Percentiles rank a stretch among this genome's conserved stretches.
phyloP scores from a whole-genome alignment of 1,140 invertebrate species.

The Pissodes strobi region DNA sequence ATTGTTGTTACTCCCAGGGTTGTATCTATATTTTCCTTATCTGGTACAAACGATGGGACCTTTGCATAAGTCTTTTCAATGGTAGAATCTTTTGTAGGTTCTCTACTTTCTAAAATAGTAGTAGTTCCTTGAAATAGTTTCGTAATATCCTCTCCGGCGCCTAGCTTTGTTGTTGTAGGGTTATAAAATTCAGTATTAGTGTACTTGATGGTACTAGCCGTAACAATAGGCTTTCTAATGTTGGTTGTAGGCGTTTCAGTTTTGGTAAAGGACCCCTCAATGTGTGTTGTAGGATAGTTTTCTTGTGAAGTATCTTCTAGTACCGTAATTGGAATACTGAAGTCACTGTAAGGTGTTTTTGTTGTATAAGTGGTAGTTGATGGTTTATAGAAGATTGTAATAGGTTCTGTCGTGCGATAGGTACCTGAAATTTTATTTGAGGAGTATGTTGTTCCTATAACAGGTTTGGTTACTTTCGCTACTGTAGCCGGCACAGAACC shows the following conservation, averaged over 20 bases:
- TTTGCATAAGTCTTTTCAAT: background rate
- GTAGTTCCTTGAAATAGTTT: background rate
- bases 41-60: too few relatives aligned
- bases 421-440: background rate
- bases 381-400: background rate
- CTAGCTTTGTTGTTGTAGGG: background rate
- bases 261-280: background rate
- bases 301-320: background rate
- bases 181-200: background rate
- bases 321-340: slow-evolving; percentile 4
- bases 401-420: background rate
- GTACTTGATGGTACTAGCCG: background rate
- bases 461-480: background rate
- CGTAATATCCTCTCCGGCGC: background rate
- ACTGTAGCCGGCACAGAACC: background rate
- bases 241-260: background rate
- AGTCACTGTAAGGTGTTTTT: background rate
- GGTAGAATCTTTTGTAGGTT: background rate
- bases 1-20: slow-evolving; percentile 7
- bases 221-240: background rate
- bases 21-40: background rate
- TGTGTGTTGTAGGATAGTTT: background rate
- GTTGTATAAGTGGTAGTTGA: slow-evolving; percentile 3
- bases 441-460: background rate
- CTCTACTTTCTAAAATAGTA: background rate